phyloP scores from a whole-genome alignment of 2,113 vertebrate genomes.

The Pontoporia blainvillei region DNA sequence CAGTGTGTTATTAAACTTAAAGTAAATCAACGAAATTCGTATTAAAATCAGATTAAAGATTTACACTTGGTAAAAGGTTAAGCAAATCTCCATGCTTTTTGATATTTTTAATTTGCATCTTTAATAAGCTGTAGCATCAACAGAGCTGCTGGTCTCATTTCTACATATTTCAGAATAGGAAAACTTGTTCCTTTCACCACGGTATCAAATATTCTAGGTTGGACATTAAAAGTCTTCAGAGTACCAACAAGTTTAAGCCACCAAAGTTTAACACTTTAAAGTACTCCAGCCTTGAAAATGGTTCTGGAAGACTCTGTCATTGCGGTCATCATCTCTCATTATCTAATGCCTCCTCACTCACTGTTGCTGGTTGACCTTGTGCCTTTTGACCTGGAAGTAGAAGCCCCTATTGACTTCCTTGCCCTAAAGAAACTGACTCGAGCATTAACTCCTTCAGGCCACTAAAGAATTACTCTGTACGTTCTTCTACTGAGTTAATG shows the following conservation, averaged over 20 bases:
- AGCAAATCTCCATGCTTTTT: slow-evolving; percentile 68
- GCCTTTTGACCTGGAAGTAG: neutral
- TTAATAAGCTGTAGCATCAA: slow-evolving; percentile 74
- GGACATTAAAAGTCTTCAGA: slow-evolving; percentile 30
- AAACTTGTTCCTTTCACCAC: neutral
- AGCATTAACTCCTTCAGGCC: neutral
- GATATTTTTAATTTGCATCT: slow-evolving; percentile 80
- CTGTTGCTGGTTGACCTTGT: neutral
- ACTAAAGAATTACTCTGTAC: neutral
- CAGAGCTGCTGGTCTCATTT: slow-evolving; percentile 49
- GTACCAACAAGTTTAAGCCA: neutral
- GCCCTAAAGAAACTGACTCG: neutral
- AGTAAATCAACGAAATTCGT: slow-evolving; percentile 62
- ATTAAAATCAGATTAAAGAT: slow-evolving; percentile 75
- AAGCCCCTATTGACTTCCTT: neutral
- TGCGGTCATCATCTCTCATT: neutral
- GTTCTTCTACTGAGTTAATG: neutral
- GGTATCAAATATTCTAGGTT: slow-evolving; percentile 32
- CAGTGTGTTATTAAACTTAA: slow-evolving; percentile 54
- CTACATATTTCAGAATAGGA: slow-evolving; percentile 9
- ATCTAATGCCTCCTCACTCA: neutral
- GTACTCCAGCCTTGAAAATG: neutral
- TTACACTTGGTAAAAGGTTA: slow-evolving; percentile 73
- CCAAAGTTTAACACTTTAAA: neutral
- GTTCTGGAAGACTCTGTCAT: neutral